phyloP scores from a whole-genome alignment of 2,113 vertebrate species.

The Nymphicus hollandicus region DNA sequence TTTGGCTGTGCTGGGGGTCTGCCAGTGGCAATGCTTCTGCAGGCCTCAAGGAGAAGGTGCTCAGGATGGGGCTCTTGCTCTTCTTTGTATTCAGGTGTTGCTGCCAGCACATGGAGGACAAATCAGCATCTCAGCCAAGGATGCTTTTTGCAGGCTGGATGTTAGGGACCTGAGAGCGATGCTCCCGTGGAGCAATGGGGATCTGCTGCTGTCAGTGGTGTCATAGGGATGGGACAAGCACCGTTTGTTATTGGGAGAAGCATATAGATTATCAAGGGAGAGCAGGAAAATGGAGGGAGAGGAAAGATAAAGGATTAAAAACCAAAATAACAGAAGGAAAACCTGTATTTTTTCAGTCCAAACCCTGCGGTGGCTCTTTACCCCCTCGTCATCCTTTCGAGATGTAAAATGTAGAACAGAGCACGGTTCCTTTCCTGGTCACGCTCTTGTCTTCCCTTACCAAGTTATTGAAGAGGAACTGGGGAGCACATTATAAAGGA shows the following conservation, averaged over 20 bases:
- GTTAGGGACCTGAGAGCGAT: not conserved
- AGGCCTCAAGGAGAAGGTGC: not conserved
- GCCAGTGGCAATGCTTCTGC: not conserved
- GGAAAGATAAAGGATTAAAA: slow-evolving; percentile 39
- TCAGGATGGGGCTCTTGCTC: not conserved
- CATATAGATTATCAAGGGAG: slow-evolving; percentile 4
- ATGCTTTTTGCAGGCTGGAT: not conserved
- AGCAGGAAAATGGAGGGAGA: not conserved
- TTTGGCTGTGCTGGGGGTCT: not conserved
- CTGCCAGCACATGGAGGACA: not conserved
- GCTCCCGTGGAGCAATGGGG: not conserved
- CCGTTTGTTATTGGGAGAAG: not conserved
- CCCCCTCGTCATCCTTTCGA: slow-evolving; percentile 30
- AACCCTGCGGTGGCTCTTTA: slow-evolving; percentile 22
- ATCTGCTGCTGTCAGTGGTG: not conserved
- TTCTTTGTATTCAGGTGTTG: not conserved
- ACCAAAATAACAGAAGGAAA: slow-evolving; percentile 42
- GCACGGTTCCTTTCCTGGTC: slow-evolving; percentile 35
- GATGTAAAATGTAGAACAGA: slow-evolving; percentile 23
- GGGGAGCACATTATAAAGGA: slow-evolving; percentile 47
- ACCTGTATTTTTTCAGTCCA: slow-evolving; percentile 34
- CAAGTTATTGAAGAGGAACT: slow-evolving; percentile 49
- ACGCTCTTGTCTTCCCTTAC: slow-evolving; percentile 55
- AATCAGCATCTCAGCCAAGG: not conserved
- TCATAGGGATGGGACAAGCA: not conserved